phyloP scores from a whole-genome alignment of 2,888 invertebrate species.

The Drosophila melanosoma region DNA sequence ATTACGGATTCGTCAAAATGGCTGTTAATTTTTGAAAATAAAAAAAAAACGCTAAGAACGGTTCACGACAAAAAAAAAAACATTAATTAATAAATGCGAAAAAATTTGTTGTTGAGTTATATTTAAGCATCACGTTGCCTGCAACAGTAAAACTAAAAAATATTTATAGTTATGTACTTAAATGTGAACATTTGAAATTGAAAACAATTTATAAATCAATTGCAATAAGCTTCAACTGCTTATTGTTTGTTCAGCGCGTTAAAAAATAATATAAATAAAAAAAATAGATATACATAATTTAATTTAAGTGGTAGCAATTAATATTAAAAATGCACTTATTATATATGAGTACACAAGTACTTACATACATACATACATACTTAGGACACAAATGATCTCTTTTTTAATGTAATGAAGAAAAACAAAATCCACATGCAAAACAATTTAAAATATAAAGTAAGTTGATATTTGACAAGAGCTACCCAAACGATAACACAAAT shows the following conservation, averaged over 20 bases:
- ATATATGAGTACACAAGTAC: constrained; percentile 33
- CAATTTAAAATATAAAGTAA: constrained; percentile 29
- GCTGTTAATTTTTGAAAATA: constrained; percentile 85
- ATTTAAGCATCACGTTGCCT: constrained; percentile 73
- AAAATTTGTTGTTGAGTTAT: constrained; percentile 60
- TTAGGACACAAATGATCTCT: constrained; percentile 29
- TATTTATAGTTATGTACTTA: constrained; percentile 50
- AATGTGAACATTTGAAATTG: constrained; percentile 36
- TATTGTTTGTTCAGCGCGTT: constrained; percentile 65
- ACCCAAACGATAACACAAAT: constrained; percentile 25
- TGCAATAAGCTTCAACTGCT: constrained; percentile 66
- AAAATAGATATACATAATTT: constrained; percentile 34
- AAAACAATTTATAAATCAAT: constrained; percentile 39
- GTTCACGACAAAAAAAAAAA: constrained; percentile 44
- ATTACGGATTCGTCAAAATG: constrained; percentile 84
- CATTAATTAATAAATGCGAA: constrained; percentile 29
- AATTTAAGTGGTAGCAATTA: constrained; percentile 44
- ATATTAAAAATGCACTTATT: constrained; percentile 52
- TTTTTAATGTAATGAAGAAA: constrained; percentile 30
- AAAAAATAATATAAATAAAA: constrained; percentile 26
- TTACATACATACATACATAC: constrained; percentile 17
- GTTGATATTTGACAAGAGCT: constrained; percentile 45
- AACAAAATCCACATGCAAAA: constrained; percentile 23
- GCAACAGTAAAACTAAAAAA: constrained; percentile 52
- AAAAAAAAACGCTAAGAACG: constrained; percentile 85